Evolutionary conservation across 2,888 invertebrate genomes (phyloP).

Genomic region (Epicampocera succincta): DNA sequence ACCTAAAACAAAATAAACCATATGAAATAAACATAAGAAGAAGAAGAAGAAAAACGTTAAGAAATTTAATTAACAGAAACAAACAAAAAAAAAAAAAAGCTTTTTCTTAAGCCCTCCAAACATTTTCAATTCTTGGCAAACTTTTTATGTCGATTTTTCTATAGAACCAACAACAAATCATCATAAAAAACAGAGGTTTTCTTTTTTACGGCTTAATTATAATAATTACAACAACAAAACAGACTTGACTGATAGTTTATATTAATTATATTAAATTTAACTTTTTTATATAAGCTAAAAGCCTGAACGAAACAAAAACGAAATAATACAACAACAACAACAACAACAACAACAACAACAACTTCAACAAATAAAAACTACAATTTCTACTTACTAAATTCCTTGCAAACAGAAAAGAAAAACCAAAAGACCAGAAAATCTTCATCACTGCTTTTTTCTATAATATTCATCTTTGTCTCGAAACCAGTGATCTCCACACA

Average conservation of each 20-base stretch:
- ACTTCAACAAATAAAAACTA: too few species aligned
- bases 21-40: not conserved
- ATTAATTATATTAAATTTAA: slow-evolving; percentile 67
- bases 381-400: slow-evolving; percentile 44
- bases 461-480: slow-evolving; percentile 38
- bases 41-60: slow-evolving; percentile 6
- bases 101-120: slow-evolving; percentile 50
- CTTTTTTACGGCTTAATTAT: slow-evolving; percentile 59
- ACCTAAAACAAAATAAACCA: slow-evolving; percentile 7
- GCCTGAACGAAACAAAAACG: slow-evolving; percentile 56
- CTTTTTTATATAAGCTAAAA: slow-evolving; percentile 60
- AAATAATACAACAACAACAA: slow-evolving; percentile 30
- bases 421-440: not conserved
- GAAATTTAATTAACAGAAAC: slow-evolving; percentile 33
- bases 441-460: not conserved
- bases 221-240: slow-evolving; percentile 58
- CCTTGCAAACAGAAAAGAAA: slow-evolving; percentile 35
- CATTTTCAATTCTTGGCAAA: slow-evolving; percentile 54
- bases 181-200: slow-evolving; percentile 62
- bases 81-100: slow-evolving; percentile 31
- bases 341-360: slow-evolving; percentile 28
- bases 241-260: slow-evolving; percentile 74
- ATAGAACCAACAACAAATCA: slow-evolving; percentile 46
- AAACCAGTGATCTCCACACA: slow-evolving; percentile 65
- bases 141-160: slow-evolving; percentile 45